These are phyloP conservation scores for Pachliopta kotzebuea DNA, from an alignment of 2,888 invertebrate species.

Conservation along the genomic window DNA sequence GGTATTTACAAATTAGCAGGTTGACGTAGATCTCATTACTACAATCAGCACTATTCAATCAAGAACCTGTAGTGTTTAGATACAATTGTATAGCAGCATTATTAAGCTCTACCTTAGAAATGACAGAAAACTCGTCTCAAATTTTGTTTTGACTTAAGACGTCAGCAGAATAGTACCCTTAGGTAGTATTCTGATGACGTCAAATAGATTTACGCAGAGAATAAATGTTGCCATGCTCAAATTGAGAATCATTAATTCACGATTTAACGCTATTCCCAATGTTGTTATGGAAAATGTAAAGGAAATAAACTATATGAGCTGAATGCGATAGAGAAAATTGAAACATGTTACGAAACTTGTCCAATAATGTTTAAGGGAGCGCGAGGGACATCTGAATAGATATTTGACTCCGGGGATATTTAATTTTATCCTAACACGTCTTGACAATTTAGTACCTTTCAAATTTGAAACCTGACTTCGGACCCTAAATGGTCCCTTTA, in stretches of 20 bases:
- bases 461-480: conserved; percentile 37
- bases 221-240: neutral
- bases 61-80: too few species aligned
- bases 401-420: neutral
- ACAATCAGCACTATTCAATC: too few species aligned
- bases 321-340: neutral
- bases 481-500: conserved; percentile 41
- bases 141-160: too few species aligned
- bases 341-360: conserved; percentile 2
- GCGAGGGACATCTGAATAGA: neutral
- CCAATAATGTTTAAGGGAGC: neutral
- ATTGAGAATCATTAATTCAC: neutral
- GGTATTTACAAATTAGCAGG: too few species aligned
- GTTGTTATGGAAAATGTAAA: neutral
- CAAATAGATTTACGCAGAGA: neutral
- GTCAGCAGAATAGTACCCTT: too few species aligned
- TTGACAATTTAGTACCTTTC: conserved; percentile 32
- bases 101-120: too few species aligned
- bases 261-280: neutral
- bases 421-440: conserved; percentile 13
- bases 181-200: too few species aligned
- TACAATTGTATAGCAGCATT: too few species aligned
- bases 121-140: too few species aligned
- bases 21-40: too few species aligned
- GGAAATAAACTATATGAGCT: neutral